Base-by-base conservation (phyloP, 2,113 vertebrate species). In the Rhegmatorhina hoffmannsi region DNA sequence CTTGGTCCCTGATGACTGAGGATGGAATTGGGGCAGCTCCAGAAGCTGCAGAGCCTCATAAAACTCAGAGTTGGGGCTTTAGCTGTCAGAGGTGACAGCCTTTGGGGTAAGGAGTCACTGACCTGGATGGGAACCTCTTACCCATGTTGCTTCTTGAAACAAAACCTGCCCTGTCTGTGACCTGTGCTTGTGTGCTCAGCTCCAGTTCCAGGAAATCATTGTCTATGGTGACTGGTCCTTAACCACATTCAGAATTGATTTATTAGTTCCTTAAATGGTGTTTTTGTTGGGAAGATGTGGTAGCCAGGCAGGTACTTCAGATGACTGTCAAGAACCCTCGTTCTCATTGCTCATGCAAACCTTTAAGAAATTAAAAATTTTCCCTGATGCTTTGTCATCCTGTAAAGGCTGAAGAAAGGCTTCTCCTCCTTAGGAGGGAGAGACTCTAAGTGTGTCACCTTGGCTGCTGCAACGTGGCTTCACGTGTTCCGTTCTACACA, bases 401-500 rank as follows among this genome's bases (percentile, higher is more conserved):
- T 15, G 10, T 14, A 21, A 24, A 59, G 56, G 64, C 26, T 90
- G 68, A 33, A 40, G 44, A 21, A 83, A 68, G 38, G n/a, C 31
- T 74, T 74, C 28, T 7, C 24, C 38, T 6, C 3, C 2, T 6
- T 28, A 6, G 7, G 20, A 21, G 68, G 8, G 73, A 56, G 84
- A 64, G 8, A 0, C 17, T 52, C 0, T 2, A 4, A 15, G 84
- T 55, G 43, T 46, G 44, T 21, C 36, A 26, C 68, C 49, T 5
- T 2, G 40, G 67, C 0, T 14, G 66, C 80, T 77, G 75, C 43
- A 38, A 7, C 11, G 0, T 0, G 9, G 26, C 56, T 87, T 43
- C 7, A 2, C 1, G 0, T 1, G 11, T 36, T 79, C 40, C 2
- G 2, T 36, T 18, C 10, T 3, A 9, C 49, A 26, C 21, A 0